Base-by-base conservation (phyloP, 2,888 invertebrate genomes). In the Stenichneumon culpator region DNA sequence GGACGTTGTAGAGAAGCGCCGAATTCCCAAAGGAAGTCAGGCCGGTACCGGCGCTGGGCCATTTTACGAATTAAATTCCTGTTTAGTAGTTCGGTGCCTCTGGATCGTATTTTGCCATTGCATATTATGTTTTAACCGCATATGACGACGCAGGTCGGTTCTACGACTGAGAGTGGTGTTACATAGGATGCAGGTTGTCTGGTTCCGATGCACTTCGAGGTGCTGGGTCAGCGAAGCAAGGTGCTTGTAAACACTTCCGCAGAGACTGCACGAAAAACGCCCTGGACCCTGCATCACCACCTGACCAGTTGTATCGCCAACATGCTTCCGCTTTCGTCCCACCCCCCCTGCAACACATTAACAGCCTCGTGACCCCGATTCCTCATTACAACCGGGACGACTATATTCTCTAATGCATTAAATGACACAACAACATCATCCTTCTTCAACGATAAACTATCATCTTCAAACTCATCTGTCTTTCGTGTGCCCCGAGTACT, bases 301-400 rank as follows among this genome's bases (percentile, higher is more conserved):
- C 90, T 93, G 93, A 92, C 93, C 93, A 92, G 93, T 93, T 92
- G 93, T 92, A 91, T 93, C 92, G 91, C 93, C 93, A 92, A 93
- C 92, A 91, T 93, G 92, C 93, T 93, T 93, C 93, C 93, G 92
- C 93, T 93, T 94, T 89, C 93, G 93, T 93, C 93, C 93, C 92
- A 93, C 93, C 93, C 93, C 94, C 93, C 92, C 94, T 94, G 93
- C 93, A 94, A 94, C 94, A 94, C 93, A 94, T 92, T 89, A 93
- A 93, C 91, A 93, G 89, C 92, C 92, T 93, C 92, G 93, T 93
- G 91, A 93, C 93, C 93, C 93, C 93, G 90, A 87, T 91, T 92
- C 89, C 90, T 92, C 89, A 89, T 86, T 86, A 88, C 86, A 82
- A 86, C 74, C 74, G 74, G 60, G 11, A 74, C 73, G 73, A 57